A percentile compares a stretch with the other conserved stretches of the same genome.
phyloP scores from a whole-genome alignment of 2,797 vertebrate genomes.

The Rhinichthys osculus region DNA sequence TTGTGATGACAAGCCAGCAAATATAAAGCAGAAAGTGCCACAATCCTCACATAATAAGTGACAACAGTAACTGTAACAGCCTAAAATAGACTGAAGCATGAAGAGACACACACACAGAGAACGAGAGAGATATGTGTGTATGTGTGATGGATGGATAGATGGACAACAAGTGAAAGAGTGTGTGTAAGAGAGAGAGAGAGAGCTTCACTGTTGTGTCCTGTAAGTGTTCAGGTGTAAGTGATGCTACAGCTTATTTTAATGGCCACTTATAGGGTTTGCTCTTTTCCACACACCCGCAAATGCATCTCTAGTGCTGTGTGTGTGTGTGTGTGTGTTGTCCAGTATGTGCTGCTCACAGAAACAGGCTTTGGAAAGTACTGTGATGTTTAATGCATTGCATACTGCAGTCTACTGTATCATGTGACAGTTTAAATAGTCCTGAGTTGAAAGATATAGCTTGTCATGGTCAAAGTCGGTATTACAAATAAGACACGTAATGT shows the following conservation, averaged over 20 bases:
- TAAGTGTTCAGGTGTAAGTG: slow-evolving; percentile 56
- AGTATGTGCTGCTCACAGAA: slow-evolving; percentile 16
- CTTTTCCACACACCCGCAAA: slow-evolving; percentile 48
- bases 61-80: neutral
- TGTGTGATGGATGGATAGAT: slow-evolving; percentile 10
- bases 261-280: slow-evolving; percentile 52
- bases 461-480: neutral
- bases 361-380: neutral
- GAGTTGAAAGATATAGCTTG: neutral
- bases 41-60: neutral
- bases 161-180: slow-evolving; percentile 2
- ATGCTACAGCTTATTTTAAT: slow-evolving; percentile 53
- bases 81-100: slow-evolving; percentile 5
- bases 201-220: slow-evolving; percentile 21
- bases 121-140: neutral
- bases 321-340: slow-evolving; percentile 37
- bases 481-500: neutral
- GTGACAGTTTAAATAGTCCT: neutral
- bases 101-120: slow-evolving; percentile 4
- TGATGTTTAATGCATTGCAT: neutral
- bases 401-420: neutral
- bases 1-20: too few species aligned
- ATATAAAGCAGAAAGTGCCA: neutral
- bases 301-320: slow-evolving; percentile 50
- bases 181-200: neutral